These are phyloP conservation scores for Limonius californicus DNA, from an alignment of 1,140 invertebrate species.

Conservation along the genomic window DNA sequence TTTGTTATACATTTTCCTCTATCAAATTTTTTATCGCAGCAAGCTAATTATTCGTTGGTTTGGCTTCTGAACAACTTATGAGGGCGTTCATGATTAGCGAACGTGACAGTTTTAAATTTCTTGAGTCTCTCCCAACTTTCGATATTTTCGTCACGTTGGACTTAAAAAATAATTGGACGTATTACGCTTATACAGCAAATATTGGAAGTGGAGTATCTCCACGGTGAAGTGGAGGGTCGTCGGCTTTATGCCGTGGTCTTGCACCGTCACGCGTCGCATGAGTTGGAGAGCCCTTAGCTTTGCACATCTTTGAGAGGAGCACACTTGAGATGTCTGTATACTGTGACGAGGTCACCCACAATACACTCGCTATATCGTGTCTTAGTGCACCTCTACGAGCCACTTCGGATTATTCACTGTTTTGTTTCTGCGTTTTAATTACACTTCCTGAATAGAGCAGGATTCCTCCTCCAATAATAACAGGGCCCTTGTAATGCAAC, in stretches of 20 bases:
- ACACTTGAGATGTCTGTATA: conserved; percentile 29
- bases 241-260: conserved; percentile 33
- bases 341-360: conserved; percentile 27
- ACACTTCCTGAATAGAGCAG: neutral
- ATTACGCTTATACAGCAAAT: conserved; percentile 19
- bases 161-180: conserved; percentile 18
- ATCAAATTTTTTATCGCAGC: too few species aligned
- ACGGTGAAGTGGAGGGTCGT: conserved; percentile 13
- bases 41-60: too few species aligned
- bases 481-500: neutral
- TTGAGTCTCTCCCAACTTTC: neutral
- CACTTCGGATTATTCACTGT: neutral
- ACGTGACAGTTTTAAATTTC: conserved; percentile 10
- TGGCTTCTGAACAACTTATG: neutral
- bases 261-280: conserved; percentile 33
- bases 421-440: conserved; percentile 7
- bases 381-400: conserved; percentile 16
- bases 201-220: conserved; percentile 6
- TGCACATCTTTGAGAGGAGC: conserved; percentile 32
- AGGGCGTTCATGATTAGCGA: neutral
- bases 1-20: too few species aligned
- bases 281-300: conserved; percentile 28
- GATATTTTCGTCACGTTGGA: neutral
- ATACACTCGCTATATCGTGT: conserved; percentile 30
- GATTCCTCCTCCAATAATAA: neutral